Evolutionary conservation across 2,797 vertebrate species (phyloP).

Genomic region (Anas capensis): DNA sequence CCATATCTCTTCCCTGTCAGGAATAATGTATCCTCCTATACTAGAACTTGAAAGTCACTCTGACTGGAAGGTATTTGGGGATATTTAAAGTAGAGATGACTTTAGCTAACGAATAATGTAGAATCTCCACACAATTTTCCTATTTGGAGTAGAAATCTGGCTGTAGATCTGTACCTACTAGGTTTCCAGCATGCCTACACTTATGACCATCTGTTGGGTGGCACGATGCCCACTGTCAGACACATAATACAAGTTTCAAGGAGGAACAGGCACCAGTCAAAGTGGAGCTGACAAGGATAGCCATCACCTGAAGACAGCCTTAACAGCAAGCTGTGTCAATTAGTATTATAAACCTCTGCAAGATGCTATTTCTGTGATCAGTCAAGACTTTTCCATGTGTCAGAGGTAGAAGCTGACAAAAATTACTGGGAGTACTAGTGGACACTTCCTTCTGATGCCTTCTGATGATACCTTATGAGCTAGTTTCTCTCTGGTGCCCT

Average conservation of each 20-base stretch:
- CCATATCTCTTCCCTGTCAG: background rate
- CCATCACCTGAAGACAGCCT: background rate
- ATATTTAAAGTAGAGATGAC: background rate
- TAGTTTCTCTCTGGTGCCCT: background rate
- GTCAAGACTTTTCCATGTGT: background rate
- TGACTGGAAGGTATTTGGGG: background rate
- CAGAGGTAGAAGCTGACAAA: background rate
- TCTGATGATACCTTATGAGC: background rate
- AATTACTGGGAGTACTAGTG: background rate
- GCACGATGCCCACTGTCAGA: background rate
- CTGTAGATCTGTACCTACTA: background rate
- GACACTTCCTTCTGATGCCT: background rate
- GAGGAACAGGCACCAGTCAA: background rate
- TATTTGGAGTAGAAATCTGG: background rate
- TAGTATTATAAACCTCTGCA: background rate
- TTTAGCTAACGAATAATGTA: background rate
- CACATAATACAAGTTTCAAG: background rate
- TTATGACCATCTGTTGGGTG: conserved; percentile 47
- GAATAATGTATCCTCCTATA: background rate
- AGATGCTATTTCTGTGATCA: rapidly evolving
- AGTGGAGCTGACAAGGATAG: background rate
- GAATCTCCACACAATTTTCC: background rate
- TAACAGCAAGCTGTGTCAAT: rapidly evolving
- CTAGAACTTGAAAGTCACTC: background rate
- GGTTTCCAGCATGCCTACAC: conserved; percentile 30